Percentiles rank a stretch among this genome's conserved stretches.
Conservation (phyloP, 2,888 invertebrate species). For the Mystacides longicornis region DNA sequence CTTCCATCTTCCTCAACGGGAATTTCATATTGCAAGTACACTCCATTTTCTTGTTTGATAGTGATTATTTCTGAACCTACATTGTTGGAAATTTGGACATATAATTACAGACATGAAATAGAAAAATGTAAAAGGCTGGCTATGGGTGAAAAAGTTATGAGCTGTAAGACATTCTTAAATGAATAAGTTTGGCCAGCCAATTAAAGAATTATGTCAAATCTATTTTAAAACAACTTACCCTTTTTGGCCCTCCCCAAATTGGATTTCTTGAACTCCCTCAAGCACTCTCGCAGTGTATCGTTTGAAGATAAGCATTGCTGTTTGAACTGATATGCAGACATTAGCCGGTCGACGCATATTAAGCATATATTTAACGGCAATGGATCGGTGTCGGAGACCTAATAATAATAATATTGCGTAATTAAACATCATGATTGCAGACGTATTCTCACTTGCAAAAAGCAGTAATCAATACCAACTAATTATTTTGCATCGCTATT, state of each 20-base stretch:
- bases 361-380: slow-evolving; percentile 46
- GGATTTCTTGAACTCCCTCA: slow-evolving; percentile 43
- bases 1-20: slow-evolving; percentile 45
- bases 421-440: neutral
- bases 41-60: slow-evolving; percentile 48
- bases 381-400: slow-evolving; percentile 43
- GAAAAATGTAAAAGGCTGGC: too few relatives aligned
- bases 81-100: too few relatives aligned
- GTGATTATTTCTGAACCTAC: slow-evolving; percentile 45
- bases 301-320: slow-evolving; percentile 45
- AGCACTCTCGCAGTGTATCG: slow-evolving; percentile 45
- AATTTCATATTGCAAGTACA: slow-evolving; percentile 44
- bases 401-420: slow-evolving; percentile 28
- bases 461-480: too few relatives aligned
- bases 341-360: slow-evolving; percentile 45
- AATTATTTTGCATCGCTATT: neutral
- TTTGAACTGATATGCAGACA: slow-evolving; percentile 45
- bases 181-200: too few relatives aligned
- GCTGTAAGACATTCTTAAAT: too few relatives aligned
- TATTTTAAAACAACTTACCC: neutral
- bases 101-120: too few relatives aligned
- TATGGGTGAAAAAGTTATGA: too few relatives aligned
- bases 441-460: too few relatives aligned
- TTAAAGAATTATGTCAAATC: too few relatives aligned
- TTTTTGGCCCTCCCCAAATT: slow-evolving; percentile 27